Percentiles rank a stretch among this genome's conserved stretches.
These are phyloP conservation scores for Setipinna tenuifilis DNA, from an alignment of 2,797 vertebrate genomes.

Conservation along the genomic window DNA sequence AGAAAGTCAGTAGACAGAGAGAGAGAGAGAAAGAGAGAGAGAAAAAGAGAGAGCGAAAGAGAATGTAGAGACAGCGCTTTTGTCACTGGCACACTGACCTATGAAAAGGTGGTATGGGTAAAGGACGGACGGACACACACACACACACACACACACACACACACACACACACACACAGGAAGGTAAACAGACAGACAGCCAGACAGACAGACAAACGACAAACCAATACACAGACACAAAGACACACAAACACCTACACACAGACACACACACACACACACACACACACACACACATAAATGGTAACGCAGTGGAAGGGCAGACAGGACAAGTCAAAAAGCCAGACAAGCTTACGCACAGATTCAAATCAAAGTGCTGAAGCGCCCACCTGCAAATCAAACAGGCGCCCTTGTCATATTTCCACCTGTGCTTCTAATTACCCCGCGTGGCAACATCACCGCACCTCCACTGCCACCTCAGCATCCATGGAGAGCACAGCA, in stretches of 20 bases:
- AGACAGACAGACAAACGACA: conserved; percentile 1
- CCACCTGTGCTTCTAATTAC: conserved; percentile 21
- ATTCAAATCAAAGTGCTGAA: conserved; percentile 22
- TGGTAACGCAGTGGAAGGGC: not conserved
- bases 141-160: not conserved
- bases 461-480: not conserved
- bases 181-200: not conserved
- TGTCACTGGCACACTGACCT: conserved; percentile 12
- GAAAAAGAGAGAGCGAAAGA: not conserved
- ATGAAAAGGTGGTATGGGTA: not conserved
- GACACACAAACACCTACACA: not conserved
- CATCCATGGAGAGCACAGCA: not conserved
- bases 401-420: not conserved
- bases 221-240: not conserved
- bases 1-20: not conserved
- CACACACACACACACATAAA: not conserved
- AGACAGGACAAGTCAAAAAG: conserved; percentile 18
- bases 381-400: conserved; percentile 16
- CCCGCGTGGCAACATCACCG: not conserved
- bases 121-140: not conserved
- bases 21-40: not conserved
- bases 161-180: not conserved
- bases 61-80: not conserved
- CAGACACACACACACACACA: not conserved
- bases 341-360: conserved; percentile 15